Evolutionary conservation across 2,888 invertebrate species (phyloP).

Genomic region (Phyllotreta cruciferae): DNA sequence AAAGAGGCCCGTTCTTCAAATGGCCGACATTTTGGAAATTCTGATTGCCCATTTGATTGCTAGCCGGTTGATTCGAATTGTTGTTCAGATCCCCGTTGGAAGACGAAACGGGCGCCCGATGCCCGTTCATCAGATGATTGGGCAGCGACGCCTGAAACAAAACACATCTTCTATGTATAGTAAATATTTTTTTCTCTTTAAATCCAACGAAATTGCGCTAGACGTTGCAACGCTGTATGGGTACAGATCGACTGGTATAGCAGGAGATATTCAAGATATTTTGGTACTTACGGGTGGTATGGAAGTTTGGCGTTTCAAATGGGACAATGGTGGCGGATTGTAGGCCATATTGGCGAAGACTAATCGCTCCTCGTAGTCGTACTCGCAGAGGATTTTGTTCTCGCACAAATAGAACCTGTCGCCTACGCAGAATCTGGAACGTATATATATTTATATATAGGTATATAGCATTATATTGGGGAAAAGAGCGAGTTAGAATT

Average conservation of each 20-base stretch:
- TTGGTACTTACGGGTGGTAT: slow-evolving; percentile 70
- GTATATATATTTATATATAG: too few species aligned
- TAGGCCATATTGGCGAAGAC: slow-evolving; percentile 95
- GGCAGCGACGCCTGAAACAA: slow-evolving; percentile 55
- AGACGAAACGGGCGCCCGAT: slow-evolving; percentile 55
- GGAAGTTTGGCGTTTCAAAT: slow-evolving; percentile 75
- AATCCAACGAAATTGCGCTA: neutral
- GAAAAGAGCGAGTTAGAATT: slow-evolving; percentile 15
- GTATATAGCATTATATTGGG: too few species aligned
- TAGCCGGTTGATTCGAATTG: slow-evolving; percentile 62
- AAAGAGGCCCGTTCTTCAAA: slow-evolving; percentile 60
- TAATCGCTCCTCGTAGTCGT: slow-evolving; percentile 95
- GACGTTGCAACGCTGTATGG: neutral
- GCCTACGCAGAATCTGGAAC: slow-evolving; percentile 93
- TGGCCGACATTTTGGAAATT: slow-evolving; percentile 64
- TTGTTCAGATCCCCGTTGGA: slow-evolving; percentile 72
- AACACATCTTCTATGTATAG: too few species aligned
- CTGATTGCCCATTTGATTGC: slow-evolving; percentile 59
- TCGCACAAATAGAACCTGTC: slow-evolving; percentile 97
- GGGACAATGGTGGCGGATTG: slow-evolving; percentile 84
- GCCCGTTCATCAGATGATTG: slow-evolving; percentile 65
- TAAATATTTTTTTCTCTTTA: too few species aligned
- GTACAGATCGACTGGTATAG: too few species aligned
- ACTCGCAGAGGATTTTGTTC: slow-evolving; percentile 97
- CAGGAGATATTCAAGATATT: too few species aligned